Conservation (phyloP, 1,140 invertebrate species). For the Panulirus ornatus region DNA sequence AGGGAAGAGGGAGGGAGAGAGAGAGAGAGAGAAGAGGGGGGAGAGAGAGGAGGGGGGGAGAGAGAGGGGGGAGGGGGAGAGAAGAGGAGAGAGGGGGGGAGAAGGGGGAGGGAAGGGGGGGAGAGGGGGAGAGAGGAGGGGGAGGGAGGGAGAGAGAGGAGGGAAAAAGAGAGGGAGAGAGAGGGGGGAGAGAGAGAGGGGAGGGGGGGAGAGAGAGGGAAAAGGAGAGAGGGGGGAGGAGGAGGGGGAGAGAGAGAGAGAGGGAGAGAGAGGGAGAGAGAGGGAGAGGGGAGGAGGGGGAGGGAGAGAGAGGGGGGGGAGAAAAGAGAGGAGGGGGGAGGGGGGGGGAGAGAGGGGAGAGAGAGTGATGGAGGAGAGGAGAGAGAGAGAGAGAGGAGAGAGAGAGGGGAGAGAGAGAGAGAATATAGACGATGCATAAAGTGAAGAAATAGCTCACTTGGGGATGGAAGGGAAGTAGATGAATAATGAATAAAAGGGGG, state of each 20-base stretch:
- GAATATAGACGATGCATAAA: neutral
- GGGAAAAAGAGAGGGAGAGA: neutral
- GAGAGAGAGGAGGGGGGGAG: too few relatives aligned
- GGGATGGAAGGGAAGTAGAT: neutral
- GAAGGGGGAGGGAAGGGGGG: neutral
- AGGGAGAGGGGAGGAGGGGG: neutral
- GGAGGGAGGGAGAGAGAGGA: neutral
- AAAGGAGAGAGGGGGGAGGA: neutral
- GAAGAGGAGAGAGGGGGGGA: neutral
- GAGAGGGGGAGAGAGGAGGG: neutral
- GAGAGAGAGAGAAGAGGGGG: constrained; percentile 16
- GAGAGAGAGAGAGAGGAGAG: neutral
- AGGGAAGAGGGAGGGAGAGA: too few relatives aligned
- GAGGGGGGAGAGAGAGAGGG: neutral
- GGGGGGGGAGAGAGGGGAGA: neutral
- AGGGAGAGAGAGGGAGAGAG: neutral
- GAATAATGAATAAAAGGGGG: neutral
- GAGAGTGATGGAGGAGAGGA: neutral
- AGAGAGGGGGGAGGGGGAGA: neutral
- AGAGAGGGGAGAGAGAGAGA: neutral
- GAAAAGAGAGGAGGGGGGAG: neutral
- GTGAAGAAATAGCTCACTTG: too few relatives aligned
- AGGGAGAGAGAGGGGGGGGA: neutral
- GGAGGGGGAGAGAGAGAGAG: neutral
- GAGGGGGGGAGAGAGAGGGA: neutral